Evolutionary conservation across 2,888 invertebrate species (phyloP).

Genomic region (Nycteola revayana): DNA sequence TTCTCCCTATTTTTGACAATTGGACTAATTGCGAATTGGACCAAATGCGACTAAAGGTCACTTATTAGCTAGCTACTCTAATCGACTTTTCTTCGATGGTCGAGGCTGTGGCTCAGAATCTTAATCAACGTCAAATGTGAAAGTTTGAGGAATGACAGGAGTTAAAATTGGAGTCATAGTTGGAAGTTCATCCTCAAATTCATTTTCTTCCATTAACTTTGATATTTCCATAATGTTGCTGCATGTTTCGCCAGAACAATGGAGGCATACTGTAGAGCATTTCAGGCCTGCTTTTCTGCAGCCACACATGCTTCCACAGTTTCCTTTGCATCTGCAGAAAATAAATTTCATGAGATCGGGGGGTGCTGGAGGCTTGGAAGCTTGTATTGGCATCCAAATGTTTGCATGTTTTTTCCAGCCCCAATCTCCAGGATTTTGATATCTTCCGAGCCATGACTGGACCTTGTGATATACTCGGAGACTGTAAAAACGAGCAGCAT

Average conservation of each 20-base stretch:
- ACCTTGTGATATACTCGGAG: conserved; percentile 10
- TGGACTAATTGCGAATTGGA: too few species aligned
- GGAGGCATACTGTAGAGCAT: conserved; percentile 18
- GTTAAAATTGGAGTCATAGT: conserved; percentile 12
- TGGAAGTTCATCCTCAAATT: conserved; percentile 13
- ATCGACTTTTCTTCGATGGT: conserved; percentile 3
- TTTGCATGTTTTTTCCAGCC: conserved; percentile 9
- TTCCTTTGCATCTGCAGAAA: conserved; percentile 14
- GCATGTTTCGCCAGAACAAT: conserved; percentile 19
- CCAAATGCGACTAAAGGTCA: too few species aligned
- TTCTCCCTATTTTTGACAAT: too few species aligned
- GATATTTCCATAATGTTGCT: conserved; percentile 3
- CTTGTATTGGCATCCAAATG: conserved; percentile 1
- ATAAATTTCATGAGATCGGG: conserved; percentile 10
- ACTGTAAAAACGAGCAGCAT: conserved; percentile 8
- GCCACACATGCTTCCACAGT: too few species aligned
- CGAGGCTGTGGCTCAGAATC: conserved; percentile 4
- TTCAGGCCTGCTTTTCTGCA: conserved; percentile 18
- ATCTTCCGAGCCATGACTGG: conserved; percentile 8
- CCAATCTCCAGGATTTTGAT: conserved; percentile 9
- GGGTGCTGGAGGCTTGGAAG: conserved; percentile 5
- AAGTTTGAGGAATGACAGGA: conserved; percentile 12
- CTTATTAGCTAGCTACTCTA: conserved; percentile 5
- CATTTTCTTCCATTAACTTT: conserved; percentile 11
- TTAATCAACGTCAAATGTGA: conserved; percentile 6